Evolutionary conservation across 2,113 vertebrate genomes (phyloP), one percentile per base, ranked within the genome.

Genomic region (Tachysurus fulvidraco): DNA sequence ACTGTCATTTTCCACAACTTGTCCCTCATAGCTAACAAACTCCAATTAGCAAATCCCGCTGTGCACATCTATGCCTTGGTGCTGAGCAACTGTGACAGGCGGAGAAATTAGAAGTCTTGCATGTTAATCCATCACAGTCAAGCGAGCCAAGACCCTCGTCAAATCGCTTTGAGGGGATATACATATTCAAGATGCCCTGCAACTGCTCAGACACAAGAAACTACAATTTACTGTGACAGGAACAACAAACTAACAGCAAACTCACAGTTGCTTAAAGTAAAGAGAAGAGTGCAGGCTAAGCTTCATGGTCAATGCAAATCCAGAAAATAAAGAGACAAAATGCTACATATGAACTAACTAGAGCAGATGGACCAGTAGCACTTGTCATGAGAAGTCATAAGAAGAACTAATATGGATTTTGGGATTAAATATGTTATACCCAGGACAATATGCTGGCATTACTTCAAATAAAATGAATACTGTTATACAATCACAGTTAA

Each of bases 41-140:
- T 96, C 93, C 94, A 96, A 94, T 96, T 96, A 97, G 93, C 93
- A 96, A 96, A 96, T 94, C 92, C 92, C 82, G 90, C 91, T 95
- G 91, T 88, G 94, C 92, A 94, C 94, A 93, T 95, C 94, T 92
- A 88, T 87, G 93, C 84, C 93, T 93, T 96, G 95, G 95, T 85
- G 92, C 87, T 94, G 93, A 96, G 90, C 86, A 89, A 94, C 92
- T 92, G 90, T 95, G 96, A 97, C 94, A 97, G 92, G 91, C 91
- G 93, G 91, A 94, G 93, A 95, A 96, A 95, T 94, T 90, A 95
- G 82, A 93, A 94, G 90, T 92, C 91, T 93, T 91, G 87, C 88
- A 92, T 94, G 95, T 95, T 94, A 95, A 94, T 94, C 93, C 91
- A 94, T 92, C 89, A 90, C 92, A 90, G 91, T 92, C 91, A 92